Evolutionary conservation across 2,113 vertebrate species (phyloP), one percentile per base, ranked within the genome.

Genomic region (Daubentonia madagascariensis): DNA sequence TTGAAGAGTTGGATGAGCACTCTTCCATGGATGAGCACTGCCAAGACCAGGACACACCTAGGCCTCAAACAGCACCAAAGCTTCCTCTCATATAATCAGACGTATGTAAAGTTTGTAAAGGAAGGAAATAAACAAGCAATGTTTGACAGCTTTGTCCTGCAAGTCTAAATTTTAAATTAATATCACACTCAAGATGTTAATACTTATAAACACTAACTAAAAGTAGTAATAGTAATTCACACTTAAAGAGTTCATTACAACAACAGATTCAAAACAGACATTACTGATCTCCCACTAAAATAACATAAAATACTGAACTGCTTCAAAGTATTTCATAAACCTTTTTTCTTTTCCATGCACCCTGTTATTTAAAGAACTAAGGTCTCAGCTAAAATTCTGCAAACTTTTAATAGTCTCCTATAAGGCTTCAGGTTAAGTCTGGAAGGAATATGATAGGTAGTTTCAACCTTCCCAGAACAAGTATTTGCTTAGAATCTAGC

Each of bases 361-460:
- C 48, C 80, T 83, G 37, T 70, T 94, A 96, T 86, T 91, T 93
- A 96, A 97, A 95, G 78, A 91, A 54, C 85, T 91, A 91, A 96
- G 68, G 83, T 91, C n/a, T 79, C 78, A 84, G 54, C 67, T 83
- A 96, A 94, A 97, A 85, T 84, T 90, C 52, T 91, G 25, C 59
- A 70, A 96, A 96, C 54, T 83, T 93, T 94, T 89, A 84, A 96
- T 35, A 92, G 72, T 22, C 37, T 61, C 83, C 59, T 59, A 76
- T 10, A 52, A 91, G 76, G 35, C 65, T 94, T 91, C 52, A 73
- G 54, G 67, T 32, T 87, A 96, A 94, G 45, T 78, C 22, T 87
- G 40, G 20, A 79, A 92, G 54, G 65, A 90, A 85, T 88, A 96
- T 52, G 32, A 94, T 11, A 95, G 54, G 63, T 25, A 54, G 63